Evolutionary conservation across 2,113 vertebrate species (phyloP).

Genomic region (Heptranchias perlo): DNA sequence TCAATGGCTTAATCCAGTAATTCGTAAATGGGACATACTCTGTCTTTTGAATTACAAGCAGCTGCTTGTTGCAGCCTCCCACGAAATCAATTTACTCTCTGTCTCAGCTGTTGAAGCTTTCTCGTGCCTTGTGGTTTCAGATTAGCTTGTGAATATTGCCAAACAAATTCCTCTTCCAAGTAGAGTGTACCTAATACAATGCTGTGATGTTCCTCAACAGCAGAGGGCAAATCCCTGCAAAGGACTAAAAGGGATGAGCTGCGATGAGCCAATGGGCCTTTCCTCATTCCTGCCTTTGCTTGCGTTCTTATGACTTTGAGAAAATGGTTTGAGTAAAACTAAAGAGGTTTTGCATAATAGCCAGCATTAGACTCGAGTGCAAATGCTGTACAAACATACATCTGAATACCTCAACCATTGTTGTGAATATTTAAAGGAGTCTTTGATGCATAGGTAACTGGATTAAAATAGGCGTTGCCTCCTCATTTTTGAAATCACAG

Average conservation of each 20-base stretch:
- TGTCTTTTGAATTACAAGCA: constrained; percentile 20
- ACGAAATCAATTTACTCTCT: background rate
- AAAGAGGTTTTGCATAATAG: background rate
- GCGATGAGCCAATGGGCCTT: background rate
- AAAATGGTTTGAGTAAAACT: background rate
- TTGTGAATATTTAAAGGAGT: background rate
- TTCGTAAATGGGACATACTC: background rate
- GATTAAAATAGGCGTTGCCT: background rate
- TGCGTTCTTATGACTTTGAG: background rate
- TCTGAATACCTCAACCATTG: background rate
- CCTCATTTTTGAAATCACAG: background rate
- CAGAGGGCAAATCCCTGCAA: background rate
- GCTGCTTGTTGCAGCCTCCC: background rate
- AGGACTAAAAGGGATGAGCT: background rate
- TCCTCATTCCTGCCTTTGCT: background rate
- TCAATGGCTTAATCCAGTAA: background rate
- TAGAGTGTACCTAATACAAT: background rate
- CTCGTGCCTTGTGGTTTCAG: background rate
- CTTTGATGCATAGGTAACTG: background rate
- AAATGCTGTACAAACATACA: background rate
- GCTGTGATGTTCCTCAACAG: background rate
- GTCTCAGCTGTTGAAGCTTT: background rate
- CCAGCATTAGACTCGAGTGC: background rate
- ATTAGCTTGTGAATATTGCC: background rate
- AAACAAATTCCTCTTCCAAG: background rate